Evolutionary conservation across 2,113 vertebrate genomes (phyloP), one percentile per base, ranked within the genome.

Genomic region (Apodemus sylvaticus): DNA sequence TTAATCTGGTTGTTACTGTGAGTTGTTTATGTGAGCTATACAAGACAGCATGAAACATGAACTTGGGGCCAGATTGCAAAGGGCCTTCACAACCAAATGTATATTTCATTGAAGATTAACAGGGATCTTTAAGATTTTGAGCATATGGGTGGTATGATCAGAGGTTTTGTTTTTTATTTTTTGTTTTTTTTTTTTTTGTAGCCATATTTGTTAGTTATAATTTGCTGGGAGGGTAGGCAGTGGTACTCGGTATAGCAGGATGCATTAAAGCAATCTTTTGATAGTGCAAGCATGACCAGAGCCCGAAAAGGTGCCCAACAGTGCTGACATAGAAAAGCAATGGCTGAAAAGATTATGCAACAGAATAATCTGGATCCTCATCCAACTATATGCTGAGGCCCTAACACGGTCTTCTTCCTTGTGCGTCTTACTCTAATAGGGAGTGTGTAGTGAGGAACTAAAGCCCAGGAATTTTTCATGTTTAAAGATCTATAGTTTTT

Each of bases 131-230:
- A n/a, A 48, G 24, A 53, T 66, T 96, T 86, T 86, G 53, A 73
- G 77, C 26, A 91, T 14, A 77, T 8, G 5, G 55, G 12, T 64
- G n/a, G 62, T 90, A 42, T 10, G 20, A 1, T 64, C 51, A 93
- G 7, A 86, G 55, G n/a, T n/a, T n/a, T n/a, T n/a, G n/a, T n/a
- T n/a, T n/a, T n/a, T n/a, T n/a, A n/a, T n/a, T n/a, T n/a, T n/a
- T n/a, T n/a, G n/a, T n/a, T n/a, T n/a, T n/a, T n/a, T n/a, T n/a
- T 24, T 92, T 12, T 36, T 68, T 90, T 93, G 79, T 86, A 77
- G 82, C 86, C 26, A 53, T 10, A 17, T 29, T 91, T 76, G 39
- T 22, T 70, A 17, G 68, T 58, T 85, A 45, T 60, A 42, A 64
- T 90, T 90, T 90, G 10, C 19, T 73, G 29, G 71, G 8, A 68